Percentiles rank a stretch among this genome's conserved stretches.
Evolutionary conservation across 1,140 invertebrate genomes (phyloP).

Genomic region (Drosophila trapezifrons): DNA sequence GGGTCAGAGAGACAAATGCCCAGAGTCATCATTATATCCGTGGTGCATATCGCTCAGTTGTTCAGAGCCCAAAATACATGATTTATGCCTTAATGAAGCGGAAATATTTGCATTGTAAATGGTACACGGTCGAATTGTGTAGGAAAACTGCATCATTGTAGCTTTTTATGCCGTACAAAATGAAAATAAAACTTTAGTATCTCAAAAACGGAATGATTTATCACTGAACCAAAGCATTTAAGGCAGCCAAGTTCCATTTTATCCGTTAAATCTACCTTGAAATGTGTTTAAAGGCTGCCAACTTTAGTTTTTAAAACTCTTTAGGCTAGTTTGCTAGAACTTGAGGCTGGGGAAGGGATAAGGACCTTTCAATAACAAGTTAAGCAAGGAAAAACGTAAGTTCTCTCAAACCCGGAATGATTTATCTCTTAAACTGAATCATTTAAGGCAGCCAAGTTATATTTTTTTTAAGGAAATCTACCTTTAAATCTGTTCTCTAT

Average conservation of each 20-base stretch:
- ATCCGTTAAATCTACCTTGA: not conserved
- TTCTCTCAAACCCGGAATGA: not conserved
- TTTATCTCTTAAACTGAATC: slow-evolving; percentile 1
- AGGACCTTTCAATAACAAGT: too few species aligned
- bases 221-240: not conserved
- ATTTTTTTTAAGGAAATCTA: not conserved
- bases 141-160: not conserved
- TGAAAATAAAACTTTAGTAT: slow-evolving; percentile 8
- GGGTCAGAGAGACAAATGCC: slow-evolving; percentile 38
- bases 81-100: slow-evolving; percentile 14
- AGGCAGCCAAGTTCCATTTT: too few species aligned
- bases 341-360: too few species aligned
- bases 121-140: not conserved
- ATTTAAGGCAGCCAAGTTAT: not conserved
- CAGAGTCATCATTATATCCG: slow-evolving; percentile 52
- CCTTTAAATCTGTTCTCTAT: not conserved
- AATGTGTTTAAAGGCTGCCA: not conserved
- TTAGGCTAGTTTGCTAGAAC: too few species aligned
- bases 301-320: too few species aligned
- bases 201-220: slow-evolving; percentile 8
- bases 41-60: slow-evolving; percentile 15
- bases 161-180: not conserved
- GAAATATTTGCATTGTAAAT: slow-evolving; percentile 11
- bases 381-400: not conserved
- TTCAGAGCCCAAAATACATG: slow-evolving; percentile 21